Conservation (phyloP, 2,888 invertebrate genomes). For the Eristalis arbustorum region DNA sequence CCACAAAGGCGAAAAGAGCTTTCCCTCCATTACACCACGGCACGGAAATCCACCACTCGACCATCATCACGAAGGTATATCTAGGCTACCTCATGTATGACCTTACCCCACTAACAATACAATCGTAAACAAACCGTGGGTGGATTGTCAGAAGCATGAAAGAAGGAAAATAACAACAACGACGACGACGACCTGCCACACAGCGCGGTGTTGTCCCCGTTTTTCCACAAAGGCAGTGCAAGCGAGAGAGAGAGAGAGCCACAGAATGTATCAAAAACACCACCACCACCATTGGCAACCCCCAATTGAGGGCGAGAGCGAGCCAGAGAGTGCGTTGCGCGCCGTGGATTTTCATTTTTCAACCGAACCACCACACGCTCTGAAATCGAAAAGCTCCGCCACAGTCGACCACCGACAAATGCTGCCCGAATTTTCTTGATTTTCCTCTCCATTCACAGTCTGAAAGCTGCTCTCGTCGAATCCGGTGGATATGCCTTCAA, state of each 20-base stretch:
- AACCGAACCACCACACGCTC: no score
- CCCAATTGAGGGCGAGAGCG: background rate
- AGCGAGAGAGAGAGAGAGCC: background rate
- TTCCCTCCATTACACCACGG: background rate
- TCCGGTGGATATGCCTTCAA: slow-evolving; percentile 62
- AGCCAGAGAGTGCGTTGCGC: background rate
- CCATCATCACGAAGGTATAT: slow-evolving; percentile 25
- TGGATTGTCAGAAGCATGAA: slow-evolving; percentile 18
- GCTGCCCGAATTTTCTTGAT: slow-evolving; percentile 35
- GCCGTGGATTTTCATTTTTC: no score
- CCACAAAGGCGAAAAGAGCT: slow-evolving; percentile 8
- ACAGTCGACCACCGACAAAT: background rate
- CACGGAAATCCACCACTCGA: background rate
- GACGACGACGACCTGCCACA: slow-evolving; percentile 50
- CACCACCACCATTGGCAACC: background rate
- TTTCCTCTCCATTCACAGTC: slow-evolving; percentile 50
- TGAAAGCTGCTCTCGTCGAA: slow-evolving; percentile 66
- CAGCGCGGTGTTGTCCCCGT: slow-evolving; percentile 39
- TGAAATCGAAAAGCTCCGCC: slow-evolving; percentile 20
- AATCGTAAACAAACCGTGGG: slow-evolving; percentile 64
- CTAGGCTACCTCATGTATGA: slow-evolving; percentile 42
- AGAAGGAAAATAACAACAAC: slow-evolving; percentile 4
- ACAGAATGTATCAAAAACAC: background rate
- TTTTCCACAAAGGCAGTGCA: slow-evolving; percentile 4
- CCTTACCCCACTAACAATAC: slow-evolving; percentile 57